Conservation (phyloP, 2,113 vertebrate species). For the Aptenodytes forsteri region DNA sequence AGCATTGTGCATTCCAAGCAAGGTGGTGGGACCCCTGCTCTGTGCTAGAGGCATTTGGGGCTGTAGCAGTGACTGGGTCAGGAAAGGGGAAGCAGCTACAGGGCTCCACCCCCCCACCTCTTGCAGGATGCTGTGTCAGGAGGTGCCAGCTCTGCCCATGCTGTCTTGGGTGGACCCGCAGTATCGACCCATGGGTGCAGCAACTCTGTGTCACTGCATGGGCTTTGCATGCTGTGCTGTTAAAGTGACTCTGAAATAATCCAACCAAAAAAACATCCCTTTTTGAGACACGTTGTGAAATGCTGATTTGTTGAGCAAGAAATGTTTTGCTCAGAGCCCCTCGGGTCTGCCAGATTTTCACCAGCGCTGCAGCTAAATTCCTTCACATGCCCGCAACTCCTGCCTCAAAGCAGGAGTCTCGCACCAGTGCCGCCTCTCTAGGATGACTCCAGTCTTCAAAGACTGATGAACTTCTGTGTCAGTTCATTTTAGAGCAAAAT, state of each 20-base stretch:
- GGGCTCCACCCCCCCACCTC: not conserved
- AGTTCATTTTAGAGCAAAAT: not conserved
- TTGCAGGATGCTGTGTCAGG: not conserved
- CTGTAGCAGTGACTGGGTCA: not conserved
- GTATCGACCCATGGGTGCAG: not conserved
- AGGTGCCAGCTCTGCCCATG: not conserved
- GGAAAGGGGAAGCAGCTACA: not conserved
- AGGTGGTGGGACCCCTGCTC: not conserved
- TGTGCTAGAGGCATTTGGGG: not conserved
- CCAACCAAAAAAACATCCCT: fast-evolving
- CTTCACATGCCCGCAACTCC: not conserved
- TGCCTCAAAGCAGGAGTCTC: not conserved
- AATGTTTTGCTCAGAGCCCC: not conserved
- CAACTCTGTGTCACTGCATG: not conserved
- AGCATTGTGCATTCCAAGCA: not conserved
- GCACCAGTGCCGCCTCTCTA: not conserved
- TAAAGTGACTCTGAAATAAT: not conserved
- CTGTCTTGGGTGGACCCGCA: not conserved
- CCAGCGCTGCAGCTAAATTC: not conserved
- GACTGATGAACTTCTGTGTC: not conserved
- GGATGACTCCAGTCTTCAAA: fast-evolving
- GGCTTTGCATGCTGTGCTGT: not conserved
- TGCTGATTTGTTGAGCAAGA: not conserved
- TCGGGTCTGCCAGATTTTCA: not conserved
- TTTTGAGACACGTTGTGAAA: not conserved